Evolutionary conservation across 2,797 vertebrate species (phyloP).

Genomic region (Cossypha polioptera): DNA sequence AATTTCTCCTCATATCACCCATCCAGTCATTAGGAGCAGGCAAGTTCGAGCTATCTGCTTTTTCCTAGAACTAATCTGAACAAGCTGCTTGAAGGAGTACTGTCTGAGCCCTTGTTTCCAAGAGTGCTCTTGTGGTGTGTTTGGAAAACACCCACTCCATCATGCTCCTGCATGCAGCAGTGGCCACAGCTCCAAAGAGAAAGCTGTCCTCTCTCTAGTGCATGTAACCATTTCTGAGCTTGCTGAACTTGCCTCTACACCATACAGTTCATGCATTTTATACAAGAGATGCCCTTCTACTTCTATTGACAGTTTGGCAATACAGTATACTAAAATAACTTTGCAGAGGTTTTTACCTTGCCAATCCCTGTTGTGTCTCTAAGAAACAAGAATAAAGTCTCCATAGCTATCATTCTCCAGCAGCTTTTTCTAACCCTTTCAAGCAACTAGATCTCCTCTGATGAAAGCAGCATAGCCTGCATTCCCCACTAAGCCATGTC

Average conservation of each 20-base stretch:
- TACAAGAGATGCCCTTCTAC: not conserved
- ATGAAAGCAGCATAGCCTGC: not conserved
- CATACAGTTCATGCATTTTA: not conserved
- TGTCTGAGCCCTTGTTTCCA: not conserved
- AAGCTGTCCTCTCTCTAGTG: not conserved
- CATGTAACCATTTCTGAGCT: fast-evolving
- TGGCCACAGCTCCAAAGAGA: not conserved
- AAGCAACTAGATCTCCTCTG: not conserved
- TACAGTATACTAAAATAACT: not conserved
- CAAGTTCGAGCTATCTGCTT: not conserved
- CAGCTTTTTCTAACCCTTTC: not conserved
- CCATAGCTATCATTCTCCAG: not conserved
- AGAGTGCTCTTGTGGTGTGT: not conserved
- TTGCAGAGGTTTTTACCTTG: not conserved
- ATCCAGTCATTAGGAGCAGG: not conserved
- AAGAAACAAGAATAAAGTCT: not conserved
- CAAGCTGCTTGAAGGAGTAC: not conserved
- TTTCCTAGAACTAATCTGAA: not conserved
- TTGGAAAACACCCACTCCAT: not conserved
- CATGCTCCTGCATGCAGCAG: not conserved
- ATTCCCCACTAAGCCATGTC: not conserved
- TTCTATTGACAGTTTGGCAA: not conserved
- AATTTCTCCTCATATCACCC: not conserved
- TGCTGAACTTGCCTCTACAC: not conserved
- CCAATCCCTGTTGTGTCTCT: not conserved